Evolutionary conservation across 2,113 vertebrate species (phyloP), one percentile per base, ranked within the genome.

Genomic region (Redunca redunca): DNA sequence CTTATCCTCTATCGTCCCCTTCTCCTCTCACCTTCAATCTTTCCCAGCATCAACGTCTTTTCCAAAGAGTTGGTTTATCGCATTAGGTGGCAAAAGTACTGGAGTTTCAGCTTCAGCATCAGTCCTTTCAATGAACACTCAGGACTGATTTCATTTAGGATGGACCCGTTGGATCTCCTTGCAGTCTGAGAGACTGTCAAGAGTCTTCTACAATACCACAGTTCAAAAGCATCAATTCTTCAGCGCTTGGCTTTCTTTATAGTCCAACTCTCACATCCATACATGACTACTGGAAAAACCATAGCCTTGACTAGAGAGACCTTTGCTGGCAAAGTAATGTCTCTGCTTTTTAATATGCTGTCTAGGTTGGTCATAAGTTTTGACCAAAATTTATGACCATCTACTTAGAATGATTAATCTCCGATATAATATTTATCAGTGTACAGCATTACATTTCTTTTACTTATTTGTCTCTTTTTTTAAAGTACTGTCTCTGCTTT

Each of bases 161-260:
- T 67, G 62, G 8, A 67, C 62, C 19, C 33, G 62, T 10, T 67
- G 33, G 33, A n/a, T 67, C 62, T 67, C 62, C 7, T 67, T n/a
- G 16, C 62, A 67, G 33, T 67, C 33, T 3, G 4, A 9, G 33
- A 7, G 62, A 67, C 33, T 67, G 33, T 67, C 16, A n/a, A 67
- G 33, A 67, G 62, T n/a, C 62, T 10, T 67, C 62, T 67, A 16
- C 16, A 67, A 67, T 7, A n/a, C 62, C 0, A 19, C 4, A n/a
- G 7, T 67, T n/a, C 16, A n/a, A 67, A 67, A n/a, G 62, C 33
- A 67, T 67, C 33, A n/a, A 16, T 67, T 19, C 16, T 67, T 67
- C 7, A 8, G 4, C 0, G 0, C 33, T 67, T 33, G 9, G 33
- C 8, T 19, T n/a, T n/a, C 33, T 64, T 67, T n/a, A 19, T 19